Conservation (phyloP, 2,888 invertebrate genomes). For the Psylliodes chrysocephalus region DNA sequence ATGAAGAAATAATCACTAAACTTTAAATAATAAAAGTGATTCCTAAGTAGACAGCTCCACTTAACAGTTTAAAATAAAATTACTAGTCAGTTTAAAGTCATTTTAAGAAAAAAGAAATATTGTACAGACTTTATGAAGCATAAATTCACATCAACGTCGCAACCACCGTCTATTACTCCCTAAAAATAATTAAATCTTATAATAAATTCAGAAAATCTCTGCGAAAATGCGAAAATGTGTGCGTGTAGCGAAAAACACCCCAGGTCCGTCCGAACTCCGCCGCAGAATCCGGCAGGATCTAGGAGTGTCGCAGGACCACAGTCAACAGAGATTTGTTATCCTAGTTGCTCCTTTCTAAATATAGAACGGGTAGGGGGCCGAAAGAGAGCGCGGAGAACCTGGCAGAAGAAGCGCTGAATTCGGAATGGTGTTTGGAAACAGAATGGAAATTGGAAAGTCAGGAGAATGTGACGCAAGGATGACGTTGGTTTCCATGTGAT, state of each 20-base stretch:
- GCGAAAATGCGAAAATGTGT: neutral
- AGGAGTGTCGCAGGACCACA: constrained; percentile 18
- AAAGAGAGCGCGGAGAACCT: neutral
- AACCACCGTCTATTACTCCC: too few relatives aligned
- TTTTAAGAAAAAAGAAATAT: too few relatives aligned
- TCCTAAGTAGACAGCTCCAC: too few relatives aligned
- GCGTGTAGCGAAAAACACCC: constrained; percentile 2
- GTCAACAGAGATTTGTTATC: constrained; percentile 26
- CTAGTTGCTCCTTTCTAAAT: constrained; percentile 20
- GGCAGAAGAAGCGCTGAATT: neutral
- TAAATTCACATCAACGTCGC: too few relatives aligned
- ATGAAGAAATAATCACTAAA: too few relatives aligned
- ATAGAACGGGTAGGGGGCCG: constrained; percentile 5
- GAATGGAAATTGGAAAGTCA: neutral
- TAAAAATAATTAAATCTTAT: constrained; percentile 1
- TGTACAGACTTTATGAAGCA: too few relatives aligned
- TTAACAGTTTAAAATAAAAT: too few relatives aligned
- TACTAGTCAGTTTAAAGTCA: too few relatives aligned
- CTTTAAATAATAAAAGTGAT: too few relatives aligned
- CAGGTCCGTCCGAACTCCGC: neutral
- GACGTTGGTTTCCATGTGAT: too few relatives aligned
- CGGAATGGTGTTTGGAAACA: neutral
- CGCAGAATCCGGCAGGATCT: constrained; percentile 14
- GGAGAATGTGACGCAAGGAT: too few relatives aligned
- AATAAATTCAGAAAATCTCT: constrained; percentile 5